Evolutionary conservation across 2,888 invertebrate species (phyloP).

Genomic region (Spilosoma lubricipeda): DNA sequence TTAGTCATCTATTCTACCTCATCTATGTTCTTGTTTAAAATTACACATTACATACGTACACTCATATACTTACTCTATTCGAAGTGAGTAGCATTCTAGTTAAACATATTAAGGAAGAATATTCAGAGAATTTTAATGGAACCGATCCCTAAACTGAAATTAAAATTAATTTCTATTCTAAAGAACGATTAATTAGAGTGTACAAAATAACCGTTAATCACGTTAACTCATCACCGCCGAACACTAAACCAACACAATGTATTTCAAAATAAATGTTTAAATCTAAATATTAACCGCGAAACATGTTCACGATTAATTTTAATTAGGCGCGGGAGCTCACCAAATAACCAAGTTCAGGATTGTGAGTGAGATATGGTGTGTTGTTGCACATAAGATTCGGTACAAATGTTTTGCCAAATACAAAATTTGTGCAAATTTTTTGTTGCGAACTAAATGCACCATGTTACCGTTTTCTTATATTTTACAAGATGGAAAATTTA

Average conservation of each 20-base stretch:
- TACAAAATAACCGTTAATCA: constrained; percentile 16
- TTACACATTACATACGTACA: too few species aligned
- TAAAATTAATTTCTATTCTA: not conserved
- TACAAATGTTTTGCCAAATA: not conserved
- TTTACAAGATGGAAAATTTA: too few species aligned
- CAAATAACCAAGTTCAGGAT: constrained; percentile 53
- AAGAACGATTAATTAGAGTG: not conserved
- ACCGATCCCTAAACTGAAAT: not conserved
- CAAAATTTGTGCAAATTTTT: not conserved
- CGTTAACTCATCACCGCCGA: constrained; percentile 13
- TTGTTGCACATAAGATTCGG: constrained; percentile 14
- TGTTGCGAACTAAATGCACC: not conserved
- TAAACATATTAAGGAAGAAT: not conserved
- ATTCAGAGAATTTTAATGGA: too few species aligned
- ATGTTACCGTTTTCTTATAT: not conserved
- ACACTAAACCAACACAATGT: constrained; percentile 34
- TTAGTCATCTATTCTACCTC: too few species aligned
- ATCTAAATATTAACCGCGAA: constrained; percentile 45
- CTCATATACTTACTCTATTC: too few species aligned
- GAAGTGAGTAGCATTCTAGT: too few species aligned
- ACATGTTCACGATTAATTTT: constrained; percentile 63
- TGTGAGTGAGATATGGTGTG: constrained; percentile 50
- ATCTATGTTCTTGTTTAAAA: too few species aligned
- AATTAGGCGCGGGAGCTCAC: constrained; percentile 58
- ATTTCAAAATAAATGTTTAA: constrained; percentile 46